phyloP scores from a whole-genome alignment of 2,888 invertebrate species.

The Latheticus oryzae region DNA sequence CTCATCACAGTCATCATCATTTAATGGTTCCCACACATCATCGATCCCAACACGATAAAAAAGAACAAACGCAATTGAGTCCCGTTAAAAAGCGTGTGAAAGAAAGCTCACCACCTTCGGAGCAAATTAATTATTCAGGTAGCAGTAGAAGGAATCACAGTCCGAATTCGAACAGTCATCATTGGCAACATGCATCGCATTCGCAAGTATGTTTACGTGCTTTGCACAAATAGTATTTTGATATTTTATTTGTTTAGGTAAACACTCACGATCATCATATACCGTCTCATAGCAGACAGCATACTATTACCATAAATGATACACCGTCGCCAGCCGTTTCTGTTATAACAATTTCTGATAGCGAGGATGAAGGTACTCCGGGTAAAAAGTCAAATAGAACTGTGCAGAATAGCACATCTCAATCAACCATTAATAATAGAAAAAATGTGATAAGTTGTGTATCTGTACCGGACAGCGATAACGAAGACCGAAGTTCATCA shows the following conservation, averaged over 20 bases:
- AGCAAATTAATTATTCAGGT: conserved; percentile 56
- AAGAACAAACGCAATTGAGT: conserved; percentile 89
- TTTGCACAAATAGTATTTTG: no score
- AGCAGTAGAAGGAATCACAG: conserved; percentile 60
- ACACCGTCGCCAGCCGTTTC: conserved; percentile 95
- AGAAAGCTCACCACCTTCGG: conserved; percentile 90
- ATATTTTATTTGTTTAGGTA: conserved; percentile 10
- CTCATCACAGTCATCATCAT: conserved; percentile 66
- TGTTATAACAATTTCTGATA: conserved; percentile 95
- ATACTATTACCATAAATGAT: conserved; percentile 94
- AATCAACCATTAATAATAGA: conserved; percentile 59
- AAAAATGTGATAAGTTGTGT: conserved; percentile 85
- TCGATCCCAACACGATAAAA: conserved; percentile 74
- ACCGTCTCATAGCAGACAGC: conserved; percentile 69
- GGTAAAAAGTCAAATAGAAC: conserved; percentile 62
- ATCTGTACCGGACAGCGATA: conserved; percentile 81
- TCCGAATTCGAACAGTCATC: conserved; percentile 57
- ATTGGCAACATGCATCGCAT: conserved; percentile 64
- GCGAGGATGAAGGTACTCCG: conserved; percentile 82
- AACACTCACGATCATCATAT: conserved; percentile 55
- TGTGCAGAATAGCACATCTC: conserved; percentile 32
- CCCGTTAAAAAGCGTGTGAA: conserved; percentile 98
- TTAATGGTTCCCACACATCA: conserved; percentile 64
- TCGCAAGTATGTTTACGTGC: conserved; percentile 52
- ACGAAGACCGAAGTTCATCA: conserved; percentile 72